phyloP scores from a whole-genome alignment of 1,140 invertebrate genomes.

The Uloborus diversus region DNA sequence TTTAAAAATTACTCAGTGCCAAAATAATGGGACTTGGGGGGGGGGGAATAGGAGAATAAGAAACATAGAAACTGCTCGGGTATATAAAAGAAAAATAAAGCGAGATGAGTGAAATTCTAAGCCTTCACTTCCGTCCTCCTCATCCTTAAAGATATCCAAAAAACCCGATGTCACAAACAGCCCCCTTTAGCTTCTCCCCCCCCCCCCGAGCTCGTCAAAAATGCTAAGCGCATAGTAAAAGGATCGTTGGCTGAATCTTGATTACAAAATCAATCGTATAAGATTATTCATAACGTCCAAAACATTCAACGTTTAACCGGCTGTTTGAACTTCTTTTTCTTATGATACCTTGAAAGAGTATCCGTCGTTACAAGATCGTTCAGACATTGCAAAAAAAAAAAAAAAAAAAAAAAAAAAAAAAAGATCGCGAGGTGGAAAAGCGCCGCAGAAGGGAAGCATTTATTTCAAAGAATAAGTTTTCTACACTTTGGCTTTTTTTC shows the following conservation, averaged over 20 bases:
- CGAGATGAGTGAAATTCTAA: neutral
- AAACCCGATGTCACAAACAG: conserved; percentile 23
- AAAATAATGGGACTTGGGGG: too few species aligned
- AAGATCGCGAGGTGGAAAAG: neutral
- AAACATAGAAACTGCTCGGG: neutral
- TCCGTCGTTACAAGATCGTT: neutral
- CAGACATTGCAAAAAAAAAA: too few species aligned
- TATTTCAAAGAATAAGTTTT: conserved; percentile 10
- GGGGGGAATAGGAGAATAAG: neutral
- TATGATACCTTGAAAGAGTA: neutral
- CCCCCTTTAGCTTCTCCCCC: too few species aligned
- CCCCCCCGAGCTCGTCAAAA: conserved; percentile 3
- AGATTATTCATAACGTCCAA: conserved; percentile 34
- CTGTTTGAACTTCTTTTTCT: conserved; percentile 4
- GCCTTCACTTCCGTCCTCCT: neutral
- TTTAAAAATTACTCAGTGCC: too few species aligned
- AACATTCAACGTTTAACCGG: conserved; percentile 30
- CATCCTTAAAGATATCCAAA: neutral
- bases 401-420: neutral
- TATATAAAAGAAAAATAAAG: neutral
- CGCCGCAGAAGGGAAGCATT: neutral
- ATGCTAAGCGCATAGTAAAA: conserved; percentile 1
- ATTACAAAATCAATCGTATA: conserved; percentile 46
- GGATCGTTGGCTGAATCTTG: conserved; percentile 4
- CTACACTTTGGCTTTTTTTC: conserved; percentile 3